Percentiles rank a stretch among this genome's conserved stretches.
phyloP scores from a whole-genome alignment of 2,888 invertebrate genomes.

The Heliconius cydno region DNA sequence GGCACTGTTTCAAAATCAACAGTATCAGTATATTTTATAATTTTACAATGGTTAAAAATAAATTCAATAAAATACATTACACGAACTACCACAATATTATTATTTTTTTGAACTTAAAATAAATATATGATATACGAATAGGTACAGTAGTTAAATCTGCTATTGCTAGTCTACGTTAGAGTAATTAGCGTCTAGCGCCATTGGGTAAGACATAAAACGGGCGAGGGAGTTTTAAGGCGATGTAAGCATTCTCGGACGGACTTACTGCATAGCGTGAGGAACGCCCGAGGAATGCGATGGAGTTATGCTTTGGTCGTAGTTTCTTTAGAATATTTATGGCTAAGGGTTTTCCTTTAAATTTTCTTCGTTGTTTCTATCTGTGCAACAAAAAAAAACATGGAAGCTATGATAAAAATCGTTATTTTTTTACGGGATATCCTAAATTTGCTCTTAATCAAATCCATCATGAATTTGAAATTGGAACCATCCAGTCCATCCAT shows the following conservation, averaged over 20 bases:
- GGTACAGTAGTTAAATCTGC: constrained; percentile 50
- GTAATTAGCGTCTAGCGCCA: constrained; percentile 73
- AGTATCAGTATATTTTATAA: no score
- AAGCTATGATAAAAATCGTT: neutral
- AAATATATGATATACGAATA: neutral
- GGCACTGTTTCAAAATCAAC: no score
- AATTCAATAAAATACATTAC: no score
- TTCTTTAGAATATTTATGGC: constrained; percentile 28
- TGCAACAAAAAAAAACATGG: no score
- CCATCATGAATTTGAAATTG: neutral
- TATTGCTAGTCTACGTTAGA: constrained; percentile 67
- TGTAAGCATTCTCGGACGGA: constrained; percentile 48
- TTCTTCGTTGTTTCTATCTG: neutral
- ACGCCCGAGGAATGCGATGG: constrained; percentile 35
- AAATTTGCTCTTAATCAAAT: neutral
- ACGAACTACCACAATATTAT: no score
- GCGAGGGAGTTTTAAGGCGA: constrained; percentile 45
- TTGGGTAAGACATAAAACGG: constrained; percentile 46
- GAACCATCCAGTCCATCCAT: neutral
- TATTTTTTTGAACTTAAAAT: no score
- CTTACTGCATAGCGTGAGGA: constrained; percentile 45
- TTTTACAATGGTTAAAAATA: no score
- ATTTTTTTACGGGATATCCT: neutral
- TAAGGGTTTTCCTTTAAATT: constrained; percentile 2
- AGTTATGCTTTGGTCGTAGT: constrained; percentile 39